These are phyloP conservation scores for Eulithis testata DNA, from an alignment of 2,888 invertebrate species.

Conservation along the genomic window DNA sequence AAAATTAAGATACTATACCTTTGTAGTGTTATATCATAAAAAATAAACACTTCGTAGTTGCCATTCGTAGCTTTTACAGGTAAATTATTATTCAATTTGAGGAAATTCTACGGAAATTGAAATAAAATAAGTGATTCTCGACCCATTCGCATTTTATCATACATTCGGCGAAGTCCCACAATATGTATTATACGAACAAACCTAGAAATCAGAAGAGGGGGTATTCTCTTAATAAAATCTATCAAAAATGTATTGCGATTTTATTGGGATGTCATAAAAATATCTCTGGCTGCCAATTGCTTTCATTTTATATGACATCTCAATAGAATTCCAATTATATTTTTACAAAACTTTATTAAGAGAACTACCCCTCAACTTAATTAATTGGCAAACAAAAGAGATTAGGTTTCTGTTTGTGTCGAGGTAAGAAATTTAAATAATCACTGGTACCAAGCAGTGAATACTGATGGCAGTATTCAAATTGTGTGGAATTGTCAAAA, in stretches of 20 bases:
- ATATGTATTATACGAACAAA: slow-evolving; percentile 13
- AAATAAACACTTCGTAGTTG: too few relatives aligned
- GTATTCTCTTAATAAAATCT: too few relatives aligned
- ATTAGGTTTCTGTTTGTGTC: slow-evolving; percentile 65
- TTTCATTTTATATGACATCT: too few relatives aligned
- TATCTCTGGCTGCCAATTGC: too few relatives aligned
- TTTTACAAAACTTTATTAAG: slow-evolving; percentile 30
- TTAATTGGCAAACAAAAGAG: slow-evolving; percentile 69
- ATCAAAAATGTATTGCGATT: too few relatives aligned
- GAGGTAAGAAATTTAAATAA: slow-evolving; percentile 74
- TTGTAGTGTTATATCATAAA: too few relatives aligned
- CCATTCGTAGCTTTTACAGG: too few relatives aligned
- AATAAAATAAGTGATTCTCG: neutral
- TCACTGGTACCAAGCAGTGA: slow-evolving; percentile 63
- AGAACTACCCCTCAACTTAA: slow-evolving; percentile 42
- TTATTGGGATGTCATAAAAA: too few relatives aligned
- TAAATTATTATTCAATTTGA: too few relatives aligned
- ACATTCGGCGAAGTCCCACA: neutral
- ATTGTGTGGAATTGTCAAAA: slow-evolving; percentile 70
- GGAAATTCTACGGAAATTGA: too few relatives aligned
- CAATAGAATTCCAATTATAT: too few relatives aligned
- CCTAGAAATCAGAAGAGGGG: slow-evolving; percentile 41
- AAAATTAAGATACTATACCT: too few relatives aligned
- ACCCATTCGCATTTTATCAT: slow-evolving; percentile 4
- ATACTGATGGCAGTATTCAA: slow-evolving; percentile 72